Percentiles rank a stretch among this genome's conserved stretches.
Conservation (phyloP, 1,140 invertebrate species). For the Macrocentrus cingulum region DNA sequence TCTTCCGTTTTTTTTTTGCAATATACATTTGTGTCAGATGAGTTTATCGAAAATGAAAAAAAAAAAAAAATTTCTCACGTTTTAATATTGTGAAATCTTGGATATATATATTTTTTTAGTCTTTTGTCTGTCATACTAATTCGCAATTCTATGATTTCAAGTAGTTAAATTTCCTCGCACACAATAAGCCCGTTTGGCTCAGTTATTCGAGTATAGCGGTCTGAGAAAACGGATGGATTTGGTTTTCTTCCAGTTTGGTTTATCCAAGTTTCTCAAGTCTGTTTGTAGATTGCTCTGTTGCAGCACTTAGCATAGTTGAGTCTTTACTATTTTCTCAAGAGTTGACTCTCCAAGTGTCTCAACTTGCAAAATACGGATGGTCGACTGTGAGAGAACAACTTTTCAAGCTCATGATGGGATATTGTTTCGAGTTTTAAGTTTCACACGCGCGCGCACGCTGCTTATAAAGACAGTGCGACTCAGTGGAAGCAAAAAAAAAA, state of each 20-base stretch:
- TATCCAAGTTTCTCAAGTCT: conserved; percentile 32
- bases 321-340: neutral
- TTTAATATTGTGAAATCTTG: neutral
- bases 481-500: neutral
- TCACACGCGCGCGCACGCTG: neutral
- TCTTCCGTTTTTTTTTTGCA: conserved; percentile 1
- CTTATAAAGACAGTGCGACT: neutral
- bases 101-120: no score
- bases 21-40: neutral
- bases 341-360: conserved; percentile 5
- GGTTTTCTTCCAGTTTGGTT: conserved; percentile 28
- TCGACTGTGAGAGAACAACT: conserved; percentile 8
- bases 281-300: conserved; percentile 35
- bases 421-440: conserved; percentile 6
- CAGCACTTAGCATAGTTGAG: conserved; percentile 32
- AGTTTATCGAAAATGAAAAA: no score
- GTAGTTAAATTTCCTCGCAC: no score
- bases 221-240: conserved; percentile 8
- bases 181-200: no score
- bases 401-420: neutral
- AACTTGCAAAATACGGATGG: neutral
- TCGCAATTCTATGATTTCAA: no score
- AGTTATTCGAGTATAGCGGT: conserved; percentile 2
- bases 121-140: no score
- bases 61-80: no score